Evolutionary conservation across 1,140 invertebrate species (phyloP).

Genomic region (Heliconius eleuchia): DNA sequence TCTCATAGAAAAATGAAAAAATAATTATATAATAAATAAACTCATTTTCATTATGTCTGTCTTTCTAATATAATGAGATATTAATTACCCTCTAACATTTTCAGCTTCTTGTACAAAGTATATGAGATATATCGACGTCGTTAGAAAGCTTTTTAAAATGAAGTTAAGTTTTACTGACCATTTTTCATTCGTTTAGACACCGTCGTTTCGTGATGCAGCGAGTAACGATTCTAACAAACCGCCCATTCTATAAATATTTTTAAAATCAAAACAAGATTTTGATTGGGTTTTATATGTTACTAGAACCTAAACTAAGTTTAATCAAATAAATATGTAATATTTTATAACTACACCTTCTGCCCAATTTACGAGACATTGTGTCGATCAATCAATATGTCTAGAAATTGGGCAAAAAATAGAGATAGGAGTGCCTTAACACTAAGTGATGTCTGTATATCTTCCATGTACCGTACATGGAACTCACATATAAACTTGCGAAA

Average conservation of each 20-base stretch:
- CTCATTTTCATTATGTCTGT: neutral
- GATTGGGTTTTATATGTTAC: too few species aligned
- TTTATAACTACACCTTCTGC: too few species aligned
- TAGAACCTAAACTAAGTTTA: too few species aligned
- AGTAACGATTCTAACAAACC: neutral
- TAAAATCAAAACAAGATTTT: neutral
- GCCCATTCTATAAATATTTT: neutral
- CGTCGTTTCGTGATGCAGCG: neutral
- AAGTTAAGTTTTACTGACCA: constrained; percentile 1
- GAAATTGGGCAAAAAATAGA: too few species aligned
- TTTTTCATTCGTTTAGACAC: constrained; percentile 11
- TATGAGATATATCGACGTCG: constrained; percentile 6
- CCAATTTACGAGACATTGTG: too few species aligned
- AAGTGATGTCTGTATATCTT: too few species aligned
- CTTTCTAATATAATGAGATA: neutral
- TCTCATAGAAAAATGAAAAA: too few species aligned
- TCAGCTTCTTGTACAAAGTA: neutral
- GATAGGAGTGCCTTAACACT: too few species aligned
- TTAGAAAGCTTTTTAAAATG: constrained; percentile 11
- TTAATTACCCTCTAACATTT: neutral
- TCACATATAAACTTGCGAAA: too few species aligned
- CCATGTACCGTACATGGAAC: too few species aligned
- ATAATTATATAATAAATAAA: neutral
- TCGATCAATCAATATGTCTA: too few species aligned
- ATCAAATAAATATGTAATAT: too few species aligned